Evolutionary conservation across 2,797 vertebrate genomes (phyloP), one percentile per base, ranked within the genome.

Genomic region (Lates japonicus): DNA sequence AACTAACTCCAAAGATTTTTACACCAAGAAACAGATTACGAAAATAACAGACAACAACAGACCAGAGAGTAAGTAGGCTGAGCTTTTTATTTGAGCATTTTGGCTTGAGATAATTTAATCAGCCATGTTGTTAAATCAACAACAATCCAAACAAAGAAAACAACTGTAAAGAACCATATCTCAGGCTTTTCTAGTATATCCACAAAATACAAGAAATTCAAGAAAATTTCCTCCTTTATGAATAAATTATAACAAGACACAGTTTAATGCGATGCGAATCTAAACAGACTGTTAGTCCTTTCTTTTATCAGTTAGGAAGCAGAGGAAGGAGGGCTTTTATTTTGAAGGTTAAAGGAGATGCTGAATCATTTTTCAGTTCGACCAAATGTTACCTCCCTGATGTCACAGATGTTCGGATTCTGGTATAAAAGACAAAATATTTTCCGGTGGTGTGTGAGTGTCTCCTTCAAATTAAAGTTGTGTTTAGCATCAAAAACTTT

Each of bases 31-130:
- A 29, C 25, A 29, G 25, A 29, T 29, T 29, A 29, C 25, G 2
- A 29, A 29, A 29, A 29, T 29, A 29, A 29, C 25, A 29, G 29
- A 14, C 25, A 59, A 44, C 3, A 19, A 60, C 25, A 70, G 2
- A 55, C 8, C 16, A 29, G 29, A 33, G 13, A 0, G 13, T 41
- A 13, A 82, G n/a, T n/a, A 74, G 12, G 77, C 7, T 22, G 3
- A 52, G 12, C 8, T 57, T 81, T 85, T 85, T 82, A 83, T 84
- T 78, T 3, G 33, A 52, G 25, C 51, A 31, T 78, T 71, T 72
- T 68, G 66, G 11, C 51, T 51, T 25, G 22, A 81, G 16, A 75
- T 68, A 29, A 31, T 70, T 48, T 3, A 29, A 67, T 33, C 51
- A 74, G 17, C 16, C 14, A n/a, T 12, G 41, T 54, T 54, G 22